Base-by-base conservation (phyloP, 1,140 invertebrate genomes). In the Panagrolaimus sp. region DNA sequence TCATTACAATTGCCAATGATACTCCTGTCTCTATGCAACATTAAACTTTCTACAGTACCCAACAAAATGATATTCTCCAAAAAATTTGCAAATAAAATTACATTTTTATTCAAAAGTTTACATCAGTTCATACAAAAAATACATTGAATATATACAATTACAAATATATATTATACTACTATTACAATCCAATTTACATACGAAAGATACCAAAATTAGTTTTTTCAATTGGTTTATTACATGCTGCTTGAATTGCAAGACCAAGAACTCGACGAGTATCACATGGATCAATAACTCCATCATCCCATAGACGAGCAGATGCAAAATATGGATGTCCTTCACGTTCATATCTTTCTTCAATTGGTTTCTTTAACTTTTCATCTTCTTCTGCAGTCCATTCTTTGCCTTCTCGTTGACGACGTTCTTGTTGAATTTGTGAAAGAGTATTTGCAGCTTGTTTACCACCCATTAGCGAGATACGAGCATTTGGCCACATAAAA, bases 401-500 rank as follows among this genome's bases (percentile, higher is more conserved):
- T 77, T 91, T 92, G 23, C 89, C 89, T 70, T 91, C 89, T 57
- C 90, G 85, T 63, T 85, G 81, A 47, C 88, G 85, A 83, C 93
- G 91, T 67, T 93, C 91, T 72, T 88, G 87, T 0, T 90, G 89
- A 67, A 96, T 89, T 83, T 92, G 89, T 0, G 88, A 89, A 47
- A 96, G 81, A 13, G 95, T 92, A 66, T 90, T 90, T 7, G 91
- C 92, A 8, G 92, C 92, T 84, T 95, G 92, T 73, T 90, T 89
- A 0, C 92, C 92, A 31, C 92, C 93, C 92, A 95, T 95, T 0
- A 97, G 91, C 3, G 92, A 92, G 77, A 95, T 92, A 69, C 89
- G 88, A 0, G 93, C 88, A 85, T 96, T 96, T 0, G 95, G 94
- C 94, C 94, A 97, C 87, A 91, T 90, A 81, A 92, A 98, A 25